Percentiles rank a stretch among this genome's conserved stretches.
These are phyloP conservation scores for Lysiphlebus fabarum DNA, from an alignment of 1,140 invertebrate genomes.

Conservation along the genomic window DNA sequence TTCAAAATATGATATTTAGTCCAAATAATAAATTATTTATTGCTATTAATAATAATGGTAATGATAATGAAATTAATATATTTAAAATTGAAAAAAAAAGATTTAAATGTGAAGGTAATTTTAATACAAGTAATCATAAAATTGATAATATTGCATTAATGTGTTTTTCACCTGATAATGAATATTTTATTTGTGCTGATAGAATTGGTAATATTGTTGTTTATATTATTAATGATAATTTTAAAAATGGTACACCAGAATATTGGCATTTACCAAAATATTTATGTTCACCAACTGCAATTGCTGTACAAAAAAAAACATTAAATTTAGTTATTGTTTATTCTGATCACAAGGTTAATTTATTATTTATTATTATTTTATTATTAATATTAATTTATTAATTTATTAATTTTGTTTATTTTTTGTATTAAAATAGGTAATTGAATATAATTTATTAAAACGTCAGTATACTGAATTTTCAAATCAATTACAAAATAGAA, in stretches of 20 bases:
- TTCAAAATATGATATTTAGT: conserved; percentile 50
- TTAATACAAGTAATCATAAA: conserved; percentile 37
- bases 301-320: conserved; percentile 59
- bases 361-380: not conserved
- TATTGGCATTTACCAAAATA: conserved; percentile 65
- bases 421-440: conserved; percentile 58
- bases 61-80: conserved; percentile 33
- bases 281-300: conserved; percentile 61
- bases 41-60: conserved; percentile 38
- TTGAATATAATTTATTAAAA: conserved; percentile 65
- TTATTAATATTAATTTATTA: no score
- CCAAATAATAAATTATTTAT: conserved; percentile 45
- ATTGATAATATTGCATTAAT: conserved; percentile 35
- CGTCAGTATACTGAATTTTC: conserved; percentile 60
- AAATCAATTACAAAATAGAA: conserved; percentile 49
- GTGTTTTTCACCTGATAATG: conserved; percentile 58
- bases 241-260: conserved; percentile 44
- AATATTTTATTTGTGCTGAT: conserved; percentile 64
- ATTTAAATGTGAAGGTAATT: conserved; percentile 35
- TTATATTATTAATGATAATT: conserved; percentile 53
- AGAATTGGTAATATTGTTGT: conserved; percentile 59
- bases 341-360: conserved; percentile 67
- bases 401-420: no score
- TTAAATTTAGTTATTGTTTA: conserved; percentile 65
- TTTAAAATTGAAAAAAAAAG: conserved; percentile 41